These are phyloP conservation scores for Eublepharis macularius DNA, from an alignment of 2,113 vertebrate genomes.

Conservation along the genomic window DNA sequence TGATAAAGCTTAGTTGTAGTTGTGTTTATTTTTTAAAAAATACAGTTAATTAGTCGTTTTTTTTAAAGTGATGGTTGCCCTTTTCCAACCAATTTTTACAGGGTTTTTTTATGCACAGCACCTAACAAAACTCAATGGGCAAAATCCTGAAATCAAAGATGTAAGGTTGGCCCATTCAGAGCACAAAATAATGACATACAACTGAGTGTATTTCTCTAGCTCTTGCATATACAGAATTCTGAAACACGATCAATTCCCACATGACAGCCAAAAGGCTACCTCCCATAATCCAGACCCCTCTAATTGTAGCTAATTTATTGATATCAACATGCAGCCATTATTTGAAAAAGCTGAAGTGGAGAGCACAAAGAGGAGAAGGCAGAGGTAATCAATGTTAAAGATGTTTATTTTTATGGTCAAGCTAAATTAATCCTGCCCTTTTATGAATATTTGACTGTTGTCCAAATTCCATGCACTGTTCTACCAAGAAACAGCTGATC, in stretches of 20 bases:
- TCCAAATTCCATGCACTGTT: conserved; percentile 68
- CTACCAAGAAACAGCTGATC: conserved; percentile 63
- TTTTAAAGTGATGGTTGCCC: conserved; percentile 2
- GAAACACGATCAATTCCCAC: background rate
- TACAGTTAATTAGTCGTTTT: background rate
- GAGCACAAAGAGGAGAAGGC: conserved; percentile 39
- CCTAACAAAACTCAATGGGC: background rate
- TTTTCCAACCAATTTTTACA: conserved; percentile 25
- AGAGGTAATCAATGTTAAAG: conserved; percentile 55
- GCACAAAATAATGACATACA: background rate
- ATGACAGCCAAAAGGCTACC: conserved; percentile 20
- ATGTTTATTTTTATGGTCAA: conserved; percentile 64
- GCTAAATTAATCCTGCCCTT: conserved; percentile 61
- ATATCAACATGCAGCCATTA: conserved; percentile 59
- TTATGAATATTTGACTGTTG: conserved; percentile 63
- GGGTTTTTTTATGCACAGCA: conserved; percentile 18
- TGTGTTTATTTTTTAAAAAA: background rate
- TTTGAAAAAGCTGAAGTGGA: conserved; percentile 62
- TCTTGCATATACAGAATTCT: conserved; percentile 33
- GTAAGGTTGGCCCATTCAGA: background rate
- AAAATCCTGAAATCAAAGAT: background rate
- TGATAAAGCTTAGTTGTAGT: background rate
- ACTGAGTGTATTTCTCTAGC: background rate
- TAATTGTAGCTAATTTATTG: conserved; percentile 67
- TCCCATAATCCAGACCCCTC: conserved; percentile 43